phyloP scores from a whole-genome alignment of 2,888 invertebrate species.

The Sthenelais limicola region DNA sequence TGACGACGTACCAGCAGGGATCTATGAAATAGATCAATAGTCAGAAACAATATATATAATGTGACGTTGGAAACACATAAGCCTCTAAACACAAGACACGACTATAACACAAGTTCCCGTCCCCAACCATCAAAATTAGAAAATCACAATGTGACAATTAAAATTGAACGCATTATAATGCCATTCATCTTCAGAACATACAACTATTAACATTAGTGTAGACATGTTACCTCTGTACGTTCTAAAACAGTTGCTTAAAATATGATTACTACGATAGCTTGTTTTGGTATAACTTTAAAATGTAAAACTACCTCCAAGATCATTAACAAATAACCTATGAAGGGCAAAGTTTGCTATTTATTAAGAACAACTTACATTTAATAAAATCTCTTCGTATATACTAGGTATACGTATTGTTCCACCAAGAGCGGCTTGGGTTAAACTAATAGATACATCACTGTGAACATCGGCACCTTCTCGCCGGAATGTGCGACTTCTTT shows the following conservation, averaged over 20 bases:
- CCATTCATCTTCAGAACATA: too few relatives aligned
- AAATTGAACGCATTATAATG: too few relatives aligned
- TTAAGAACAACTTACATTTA: conserved; percentile 83
- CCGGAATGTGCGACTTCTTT: conserved; percentile 87
- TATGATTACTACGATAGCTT: too few relatives aligned
- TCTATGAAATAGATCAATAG: conserved; percentile 74
- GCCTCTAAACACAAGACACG: neutral
- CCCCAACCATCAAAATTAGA: neutral
- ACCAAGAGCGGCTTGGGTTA: conserved; percentile 94
- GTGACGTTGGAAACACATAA: neutral
- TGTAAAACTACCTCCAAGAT: too few relatives aligned
- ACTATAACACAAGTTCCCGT: neutral
- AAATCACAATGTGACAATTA: too few relatives aligned
- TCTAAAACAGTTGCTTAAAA: too few relatives aligned
- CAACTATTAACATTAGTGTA: too few relatives aligned
- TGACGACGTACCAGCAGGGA: conserved; percentile 93
- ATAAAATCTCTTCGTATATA: conserved; percentile 92
- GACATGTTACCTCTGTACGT: too few relatives aligned
- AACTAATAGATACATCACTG: conserved; percentile 90
- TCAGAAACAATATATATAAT: neutral
- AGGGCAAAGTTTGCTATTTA: too few relatives aligned
- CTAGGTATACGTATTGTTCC: conserved; percentile 94
- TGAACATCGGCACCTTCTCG: conserved; percentile 96
- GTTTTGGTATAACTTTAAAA: too few relatives aligned
- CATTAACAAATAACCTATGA: too few relatives aligned